Conservation (phyloP, 2,113 vertebrate genomes). For the Xenus cinereus region DNA sequence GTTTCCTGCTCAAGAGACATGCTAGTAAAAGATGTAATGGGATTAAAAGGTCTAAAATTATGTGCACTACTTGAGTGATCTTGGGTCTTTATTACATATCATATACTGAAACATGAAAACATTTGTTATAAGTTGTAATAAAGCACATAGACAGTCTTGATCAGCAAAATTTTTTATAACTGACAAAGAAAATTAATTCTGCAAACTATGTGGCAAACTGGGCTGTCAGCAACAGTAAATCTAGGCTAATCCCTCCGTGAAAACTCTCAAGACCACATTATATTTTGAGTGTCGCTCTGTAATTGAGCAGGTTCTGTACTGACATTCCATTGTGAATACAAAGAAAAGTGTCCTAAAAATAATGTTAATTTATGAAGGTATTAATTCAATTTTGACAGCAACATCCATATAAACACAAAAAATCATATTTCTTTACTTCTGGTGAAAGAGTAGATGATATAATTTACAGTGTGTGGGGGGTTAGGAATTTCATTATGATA, state of each 20-base stretch:
- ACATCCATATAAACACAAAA: background rate
- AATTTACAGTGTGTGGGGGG: background rate
- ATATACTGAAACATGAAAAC: background rate
- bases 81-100: background rate
- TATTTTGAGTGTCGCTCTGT: background rate
- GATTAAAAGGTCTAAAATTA: background rate
- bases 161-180: background rate
- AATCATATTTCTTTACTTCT: background rate
- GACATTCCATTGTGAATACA: background rate
- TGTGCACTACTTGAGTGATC: background rate
- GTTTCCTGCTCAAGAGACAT: background rate
- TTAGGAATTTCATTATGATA: background rate
- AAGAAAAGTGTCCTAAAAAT: background rate
- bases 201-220: background rate
- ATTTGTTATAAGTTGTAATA: background rate
- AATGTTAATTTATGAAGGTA: background rate
- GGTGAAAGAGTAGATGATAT: background rate
- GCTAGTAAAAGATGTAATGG: background rate
- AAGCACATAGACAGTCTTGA: background rate
- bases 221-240: background rate
- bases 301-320: background rate
- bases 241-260: background rate
- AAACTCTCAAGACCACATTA: background rate
- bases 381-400: background rate
- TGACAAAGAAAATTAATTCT: constrained; percentile 20